Evolutionary conservation across 2,113 vertebrate genomes (phyloP).

Genomic region (Phyllostomus discolor): DNA sequence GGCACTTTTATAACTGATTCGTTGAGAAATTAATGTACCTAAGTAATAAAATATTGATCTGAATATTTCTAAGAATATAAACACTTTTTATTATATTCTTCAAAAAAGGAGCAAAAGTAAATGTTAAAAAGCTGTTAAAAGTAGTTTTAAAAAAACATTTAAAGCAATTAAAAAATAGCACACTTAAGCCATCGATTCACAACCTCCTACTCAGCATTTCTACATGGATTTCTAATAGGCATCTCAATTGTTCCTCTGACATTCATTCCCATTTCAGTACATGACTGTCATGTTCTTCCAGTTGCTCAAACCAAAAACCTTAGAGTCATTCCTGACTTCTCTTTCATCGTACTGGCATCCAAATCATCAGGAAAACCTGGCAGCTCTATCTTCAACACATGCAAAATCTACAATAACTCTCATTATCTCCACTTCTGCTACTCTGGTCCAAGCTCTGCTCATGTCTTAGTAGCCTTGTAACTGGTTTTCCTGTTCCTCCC

Average conservation of each 20-base stretch:
- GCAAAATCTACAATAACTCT: background rate
- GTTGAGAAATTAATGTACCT: background rate
- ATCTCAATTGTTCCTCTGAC: background rate
- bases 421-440: background rate
- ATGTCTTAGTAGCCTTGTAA: background rate
- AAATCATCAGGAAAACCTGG: background rate
- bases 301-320: background rate
- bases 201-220: background rate
- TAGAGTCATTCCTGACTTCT: background rate
- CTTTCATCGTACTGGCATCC: background rate
- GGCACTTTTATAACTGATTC: background rate
- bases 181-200: background rate
- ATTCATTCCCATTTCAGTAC: background rate
- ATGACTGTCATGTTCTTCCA: background rate
- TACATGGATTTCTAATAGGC: background rate
- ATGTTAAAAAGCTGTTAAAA: background rate
- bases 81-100: background rate
- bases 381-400: background rate
- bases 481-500: background rate
- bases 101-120: background rate
- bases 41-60: background rate
- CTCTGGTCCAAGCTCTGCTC: background rate
- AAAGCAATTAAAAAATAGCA: background rate
- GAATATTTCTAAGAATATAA: background rate
- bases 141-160: background rate